Base-by-base conservation (phyloP, 2,888 invertebrate genomes). In the Agriopis marginaria region DNA sequence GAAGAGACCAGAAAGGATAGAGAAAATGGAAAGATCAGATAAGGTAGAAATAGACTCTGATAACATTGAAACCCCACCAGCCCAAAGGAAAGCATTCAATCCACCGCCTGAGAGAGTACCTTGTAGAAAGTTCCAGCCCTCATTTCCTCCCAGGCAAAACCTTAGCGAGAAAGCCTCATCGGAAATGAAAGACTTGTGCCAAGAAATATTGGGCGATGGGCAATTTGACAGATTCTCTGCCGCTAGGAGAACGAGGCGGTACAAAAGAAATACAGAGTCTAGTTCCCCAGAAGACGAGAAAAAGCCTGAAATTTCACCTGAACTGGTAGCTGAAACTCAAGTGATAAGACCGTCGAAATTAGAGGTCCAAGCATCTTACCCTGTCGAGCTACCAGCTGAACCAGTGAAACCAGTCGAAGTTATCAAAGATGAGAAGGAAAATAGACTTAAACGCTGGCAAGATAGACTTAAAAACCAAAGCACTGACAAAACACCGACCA, bases 11-110 rank as follows among this genome's bases (percentile, higher is more conserved):
- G 54, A 54, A 8, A 60, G 23, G 5, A 0, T 55, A 40, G 61
- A 50, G 0, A 86, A 82, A 44, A 68, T 77, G 14, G 83, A 84
- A 3, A 84, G 85, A 56, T 79, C 95, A 17, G 97, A 97, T 79
- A 96, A 96, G 84, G 96, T 96, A 11, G 98, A 98, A 83, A 97
- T 98, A 51, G 98, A 98, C 86, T 97, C 98, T 3, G 98, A 98
- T 79, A 98, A 98, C 79, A 97, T 98, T 45, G 98, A 98, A 93
- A 98, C 98, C 2, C 98, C 98, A 23, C 98, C 98, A 7, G 97
- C 96, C 0, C 96, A 96, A 17, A 95, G 98, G 66, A 96, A 97
- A 77, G 89, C 95, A 42, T 96, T 96, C 82, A 95, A 95, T 68
- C 95, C 96, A 3, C 95, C 96, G 1, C 95, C 95, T 47, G 96